These are phyloP conservation scores for Amblyjoppa proteus DNA, from an alignment of 2,888 invertebrate species.

Conservation along the genomic window DNA sequence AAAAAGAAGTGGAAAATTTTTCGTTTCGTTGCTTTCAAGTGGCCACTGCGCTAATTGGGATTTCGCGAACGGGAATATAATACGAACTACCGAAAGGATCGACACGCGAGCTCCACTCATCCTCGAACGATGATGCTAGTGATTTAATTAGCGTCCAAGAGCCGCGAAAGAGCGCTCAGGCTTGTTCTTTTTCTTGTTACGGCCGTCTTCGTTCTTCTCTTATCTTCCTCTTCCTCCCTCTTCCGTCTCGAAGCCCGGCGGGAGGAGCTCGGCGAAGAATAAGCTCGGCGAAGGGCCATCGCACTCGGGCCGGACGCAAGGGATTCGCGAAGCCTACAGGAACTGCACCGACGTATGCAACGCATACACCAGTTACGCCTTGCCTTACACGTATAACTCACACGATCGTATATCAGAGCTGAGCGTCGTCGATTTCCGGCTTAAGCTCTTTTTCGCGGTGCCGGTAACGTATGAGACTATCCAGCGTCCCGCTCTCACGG, in stretches of 20 bases:
- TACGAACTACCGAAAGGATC: conserved; percentile 48
- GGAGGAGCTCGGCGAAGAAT: conserved; percentile 29
- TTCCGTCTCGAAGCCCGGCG: not conserved
- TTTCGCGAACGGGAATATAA: conserved; percentile 54
- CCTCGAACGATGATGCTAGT: conserved; percentile 43
- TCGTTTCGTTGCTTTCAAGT: conserved; percentile 52
- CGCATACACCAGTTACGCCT: not conserved
- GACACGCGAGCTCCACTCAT: conserved; percentile 53
- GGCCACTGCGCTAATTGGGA: conserved; percentile 61
- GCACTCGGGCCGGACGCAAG: conserved; percentile 39
- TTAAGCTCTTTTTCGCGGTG: conserved; percentile 64
- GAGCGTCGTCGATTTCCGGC: conserved; percentile 77
- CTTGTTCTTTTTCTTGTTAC: conserved; percentile 18
- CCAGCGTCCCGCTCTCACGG: conserved; percentile 37
- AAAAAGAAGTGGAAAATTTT: conserved; percentile 45
- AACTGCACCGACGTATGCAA: not conserved
- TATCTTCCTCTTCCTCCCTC: not conserved
- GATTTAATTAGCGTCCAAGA: conserved; percentile 63
- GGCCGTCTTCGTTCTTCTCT: conserved; percentile 7
- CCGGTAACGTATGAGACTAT: conserved; percentile 64
- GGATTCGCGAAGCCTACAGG: conserved; percentile 17
- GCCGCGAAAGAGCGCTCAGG: conserved; percentile 54
- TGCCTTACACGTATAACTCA: conserved; percentile 69
- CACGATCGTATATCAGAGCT: conserved; percentile 67
- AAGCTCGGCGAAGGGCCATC: conserved; percentile 31